A percentile compares a stretch with the other conserved stretches of the same genome.
Conservation (phyloP, 2,888 invertebrate species). For the Pammene fasciana region DNA sequence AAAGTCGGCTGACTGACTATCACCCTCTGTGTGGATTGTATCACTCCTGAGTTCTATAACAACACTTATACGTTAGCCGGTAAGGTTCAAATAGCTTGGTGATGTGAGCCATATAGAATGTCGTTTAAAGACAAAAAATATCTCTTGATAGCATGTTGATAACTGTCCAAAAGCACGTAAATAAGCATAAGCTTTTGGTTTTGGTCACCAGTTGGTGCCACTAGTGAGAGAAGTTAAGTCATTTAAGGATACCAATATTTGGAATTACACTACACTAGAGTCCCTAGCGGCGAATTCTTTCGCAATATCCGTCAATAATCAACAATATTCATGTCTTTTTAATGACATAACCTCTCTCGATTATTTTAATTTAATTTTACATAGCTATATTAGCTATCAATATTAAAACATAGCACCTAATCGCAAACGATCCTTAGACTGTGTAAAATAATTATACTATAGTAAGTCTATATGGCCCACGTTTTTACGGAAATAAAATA, state of each 20-base stretch:
- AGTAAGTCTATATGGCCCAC: constrained; percentile 12
- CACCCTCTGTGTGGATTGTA: constrained; percentile 78
- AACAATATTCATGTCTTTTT: too few species aligned
- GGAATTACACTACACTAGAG: not conserved
- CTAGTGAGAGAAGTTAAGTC: not conserved
- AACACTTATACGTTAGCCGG: constrained; percentile 36
- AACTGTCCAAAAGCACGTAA: not conserved
- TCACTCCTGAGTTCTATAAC: constrained; percentile 76
- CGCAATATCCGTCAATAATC: too few species aligned
- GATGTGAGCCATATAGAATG: constrained; percentile 16
- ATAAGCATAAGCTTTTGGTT: not conserved
- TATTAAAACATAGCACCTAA: too few species aligned
- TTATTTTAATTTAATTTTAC: too few species aligned
- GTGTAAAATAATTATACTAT: not conserved
- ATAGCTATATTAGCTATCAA: too few species aligned
- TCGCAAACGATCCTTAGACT: too few species aligned
- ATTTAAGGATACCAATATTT: not conserved
- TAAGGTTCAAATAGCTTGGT: not conserved
- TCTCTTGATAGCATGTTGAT: too few species aligned
- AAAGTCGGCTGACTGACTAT: constrained; percentile 74
- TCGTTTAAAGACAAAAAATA: too few species aligned
- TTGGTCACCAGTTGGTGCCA: not conserved
- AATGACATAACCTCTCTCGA: not conserved
- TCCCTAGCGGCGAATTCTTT: not conserved
- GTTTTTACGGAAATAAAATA: not conserved